Evolutionary conservation across 1,140 invertebrate species (phyloP), one percentile per base, ranked within the genome.

Genomic region (Zaprionus davidi): DNA sequence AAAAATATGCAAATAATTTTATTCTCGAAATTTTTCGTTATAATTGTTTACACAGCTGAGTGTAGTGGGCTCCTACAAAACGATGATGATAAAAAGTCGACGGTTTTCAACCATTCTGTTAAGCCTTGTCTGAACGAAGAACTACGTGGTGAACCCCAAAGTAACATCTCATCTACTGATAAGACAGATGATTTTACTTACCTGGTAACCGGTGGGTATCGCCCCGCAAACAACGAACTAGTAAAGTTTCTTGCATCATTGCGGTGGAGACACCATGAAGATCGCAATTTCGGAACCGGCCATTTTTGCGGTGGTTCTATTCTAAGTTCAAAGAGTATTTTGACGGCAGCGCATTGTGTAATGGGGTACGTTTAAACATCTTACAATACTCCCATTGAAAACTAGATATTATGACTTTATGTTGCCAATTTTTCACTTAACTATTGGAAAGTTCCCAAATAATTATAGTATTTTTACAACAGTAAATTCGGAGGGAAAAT

Each of bases 281-380:
- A 41, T 20, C 13, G 24, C 15, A 0, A 2, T 7, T 86, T 86
- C 44, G 82, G 82, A 3, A 67, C 68, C 4, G 82, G 78, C 46
- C 83, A 87, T 67, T 57, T 55, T 2, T 91, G 90, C 71, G 84
- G 88, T 0, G 90, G 90, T 17, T 20, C 51, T 6, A 62, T 91
- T n/a, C 79, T 91, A 15, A 46, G 58, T 9, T 0, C 11, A 2
- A 60, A 44, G 41, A 9, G 13, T 22, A 53, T 92, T 13, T 28
- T 91, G 1, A 87, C 90, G 2, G 85, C 90, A 5, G 90, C 75
- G 1, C 90, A 92, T 63, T 91, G 90, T 56, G 2, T 91, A 9
- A 76, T 3, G 12, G 53, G 26, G 90, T 85, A 66, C 28, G 34
- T 76, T 36, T 31, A 38, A 59, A 28, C 49, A 34, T 51, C 24